Evolutionary conservation across 2,797 vertebrate genomes (phyloP).

Genomic region (Eleutherodactylus coqui): DNA sequence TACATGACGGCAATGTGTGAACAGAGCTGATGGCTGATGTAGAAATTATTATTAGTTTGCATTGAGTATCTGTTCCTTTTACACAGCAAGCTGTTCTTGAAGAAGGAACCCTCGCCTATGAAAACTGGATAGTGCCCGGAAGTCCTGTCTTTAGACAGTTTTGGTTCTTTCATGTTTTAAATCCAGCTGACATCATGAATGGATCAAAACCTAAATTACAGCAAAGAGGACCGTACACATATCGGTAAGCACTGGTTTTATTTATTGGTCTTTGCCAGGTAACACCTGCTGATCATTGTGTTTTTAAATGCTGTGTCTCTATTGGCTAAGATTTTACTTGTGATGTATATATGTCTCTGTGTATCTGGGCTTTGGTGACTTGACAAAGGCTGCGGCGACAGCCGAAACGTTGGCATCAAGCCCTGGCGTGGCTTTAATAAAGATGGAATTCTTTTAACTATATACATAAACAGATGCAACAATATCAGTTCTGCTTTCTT

Average conservation of each 20-base stretch:
- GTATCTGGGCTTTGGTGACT: too few species aligned
- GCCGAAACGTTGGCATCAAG: too few species aligned
- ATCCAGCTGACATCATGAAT: conserved; percentile 76
- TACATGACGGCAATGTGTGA: not conserved
- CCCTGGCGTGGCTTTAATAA: too few species aligned
- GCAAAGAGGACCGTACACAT: conserved; percentile 93
- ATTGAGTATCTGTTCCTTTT: not conserved
- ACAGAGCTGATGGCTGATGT: not conserved
- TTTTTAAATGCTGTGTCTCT: too few species aligned
- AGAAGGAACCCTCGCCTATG: conserved; percentile 85
- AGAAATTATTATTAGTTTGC: not conserved
- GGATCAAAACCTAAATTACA: conserved; percentile 77
- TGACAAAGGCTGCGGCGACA: too few species aligned
- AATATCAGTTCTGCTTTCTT: too few species aligned
- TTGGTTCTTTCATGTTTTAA: conserved; percentile 89
- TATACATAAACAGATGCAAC: too few species aligned
- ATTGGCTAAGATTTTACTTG: too few species aligned
- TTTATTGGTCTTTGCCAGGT: too few species aligned
- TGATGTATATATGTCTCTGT: too few species aligned
- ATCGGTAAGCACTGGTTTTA: conserved; percentile 75
- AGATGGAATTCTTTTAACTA: too few species aligned
- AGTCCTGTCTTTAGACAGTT: conserved; percentile 86
- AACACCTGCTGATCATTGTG: too few species aligned
- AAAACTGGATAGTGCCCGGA: conserved; percentile 85
- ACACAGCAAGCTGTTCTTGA: conserved; percentile 85